These are phyloP conservation scores for Pipra filicauda DNA, from an alignment of 2,113 vertebrate species.

Conservation along the genomic window DNA sequence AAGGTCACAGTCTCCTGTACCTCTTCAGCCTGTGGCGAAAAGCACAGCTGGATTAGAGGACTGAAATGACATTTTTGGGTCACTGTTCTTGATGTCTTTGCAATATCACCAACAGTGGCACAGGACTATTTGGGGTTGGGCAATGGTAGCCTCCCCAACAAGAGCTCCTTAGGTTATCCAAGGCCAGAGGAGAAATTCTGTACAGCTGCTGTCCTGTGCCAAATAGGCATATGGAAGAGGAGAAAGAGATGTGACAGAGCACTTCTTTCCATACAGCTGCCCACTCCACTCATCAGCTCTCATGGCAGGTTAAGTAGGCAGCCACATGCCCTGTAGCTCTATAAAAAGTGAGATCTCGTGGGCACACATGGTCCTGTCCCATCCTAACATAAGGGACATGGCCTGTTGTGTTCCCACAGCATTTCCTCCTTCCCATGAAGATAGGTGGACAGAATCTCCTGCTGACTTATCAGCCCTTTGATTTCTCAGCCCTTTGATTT, in stretches of 20 bases:
- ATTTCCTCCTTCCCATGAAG: background rate
- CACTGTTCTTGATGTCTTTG: background rate
- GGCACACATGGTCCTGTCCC: rapidly evolving
- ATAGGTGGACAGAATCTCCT: background rate
- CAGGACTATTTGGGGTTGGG: background rate
- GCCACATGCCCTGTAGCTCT: background rate
- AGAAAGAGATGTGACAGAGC: background rate
- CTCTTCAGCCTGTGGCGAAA: background rate
- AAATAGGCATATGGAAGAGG: background rate
- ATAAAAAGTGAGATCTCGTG: background rate
- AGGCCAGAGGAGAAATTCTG: background rate
- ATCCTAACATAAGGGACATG: background rate
- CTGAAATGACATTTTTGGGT: background rate
- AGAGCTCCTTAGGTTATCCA: background rate
- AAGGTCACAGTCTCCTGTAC: background rate
- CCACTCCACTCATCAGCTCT: background rate
- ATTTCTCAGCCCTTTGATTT: background rate
- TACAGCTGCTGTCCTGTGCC: background rate
- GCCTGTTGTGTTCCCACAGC: background rate
- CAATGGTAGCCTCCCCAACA: background rate
- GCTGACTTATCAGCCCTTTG: background rate
- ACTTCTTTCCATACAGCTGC: background rate
- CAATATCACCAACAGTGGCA: background rate
- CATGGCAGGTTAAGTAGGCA: background rate
- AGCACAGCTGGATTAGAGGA: background rate